phyloP scores from a whole-genome alignment of 2,888 invertebrate species.

The Cheilosia pagana region DNA sequence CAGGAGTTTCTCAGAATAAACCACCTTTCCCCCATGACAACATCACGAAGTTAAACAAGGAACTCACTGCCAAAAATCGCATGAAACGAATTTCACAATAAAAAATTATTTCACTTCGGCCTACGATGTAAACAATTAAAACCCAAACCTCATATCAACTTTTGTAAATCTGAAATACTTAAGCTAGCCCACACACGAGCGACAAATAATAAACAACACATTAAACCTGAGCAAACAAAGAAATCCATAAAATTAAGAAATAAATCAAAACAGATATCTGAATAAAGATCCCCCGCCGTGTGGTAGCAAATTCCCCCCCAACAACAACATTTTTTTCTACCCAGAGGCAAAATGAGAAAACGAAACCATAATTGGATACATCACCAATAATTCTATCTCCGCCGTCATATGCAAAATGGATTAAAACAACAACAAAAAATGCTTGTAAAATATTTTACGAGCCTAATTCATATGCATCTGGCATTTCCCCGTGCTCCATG shows the following conservation, averaged over 20 bases:
- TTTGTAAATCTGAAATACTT: neutral
- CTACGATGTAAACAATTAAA: no score
- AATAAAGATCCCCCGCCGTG: constrained; percentile 20
- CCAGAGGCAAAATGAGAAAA: constrained; percentile 1
- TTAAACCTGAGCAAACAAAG: neutral
- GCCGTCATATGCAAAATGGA: constrained; percentile 1
- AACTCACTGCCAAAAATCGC: no score
- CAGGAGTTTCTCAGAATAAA: no score
- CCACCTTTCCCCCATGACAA: no score
- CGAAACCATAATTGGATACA: constrained; percentile 52
- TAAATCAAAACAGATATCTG: constrained; percentile 55
- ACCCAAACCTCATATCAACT: neutral
- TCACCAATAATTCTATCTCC: constrained; percentile 48
- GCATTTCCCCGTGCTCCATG: constrained; percentile 20
- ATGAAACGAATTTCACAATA: no score
- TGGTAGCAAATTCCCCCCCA: neutral
- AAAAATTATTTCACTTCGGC: no score
- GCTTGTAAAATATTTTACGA: constrained; percentile 28
- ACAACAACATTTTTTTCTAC: neutral
- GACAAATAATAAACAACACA: neutral
- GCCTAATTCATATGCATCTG: constrained; percentile 56
- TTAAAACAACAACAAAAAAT: constrained; percentile 22
- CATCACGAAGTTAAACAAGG: no score
- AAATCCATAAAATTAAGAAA: constrained; percentile 41
- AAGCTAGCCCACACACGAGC: neutral